Evolutionary conservation across 2,113 vertebrate species (phyloP).

Genomic region (Psephotus haematonotus): DNA sequence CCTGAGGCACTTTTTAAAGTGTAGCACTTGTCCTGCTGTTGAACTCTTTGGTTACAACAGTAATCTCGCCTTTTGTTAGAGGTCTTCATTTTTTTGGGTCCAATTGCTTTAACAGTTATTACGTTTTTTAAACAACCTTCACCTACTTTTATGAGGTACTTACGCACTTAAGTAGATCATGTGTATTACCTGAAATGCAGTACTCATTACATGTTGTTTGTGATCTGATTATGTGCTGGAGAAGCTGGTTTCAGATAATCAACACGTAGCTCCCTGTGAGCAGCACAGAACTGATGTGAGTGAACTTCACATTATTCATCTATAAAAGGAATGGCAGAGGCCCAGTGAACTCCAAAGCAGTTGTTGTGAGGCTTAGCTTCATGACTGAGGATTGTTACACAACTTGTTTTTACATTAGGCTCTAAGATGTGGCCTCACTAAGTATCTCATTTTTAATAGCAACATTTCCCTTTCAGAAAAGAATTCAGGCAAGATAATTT

Average conservation of each 20-base stretch:
- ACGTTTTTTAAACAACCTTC: conserved; percentile 30
- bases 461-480: background rate
- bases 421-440: background rate
- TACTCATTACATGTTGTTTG: background rate
- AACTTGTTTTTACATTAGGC: conserved; percentile 61
- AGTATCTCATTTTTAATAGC: background rate
- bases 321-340: conserved; percentile 74
- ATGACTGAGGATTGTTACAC: background rate
- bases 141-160: conserved; percentile 32
- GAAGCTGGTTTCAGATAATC: conserved; percentile 32
- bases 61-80: background rate
- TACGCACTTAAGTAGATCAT: conserved; percentile 4
- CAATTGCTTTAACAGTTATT: background rate
- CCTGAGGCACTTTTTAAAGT: background rate
- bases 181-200: conserved; percentile 18
- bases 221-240: conserved; percentile 18
- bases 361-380: conserved; percentile 58
- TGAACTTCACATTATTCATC: conserved; percentile 51
- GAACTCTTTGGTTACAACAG: background rate
- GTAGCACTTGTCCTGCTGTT: background rate
- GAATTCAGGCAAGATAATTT: background rate
- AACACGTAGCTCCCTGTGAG: conserved; percentile 1
- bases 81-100: background rate
- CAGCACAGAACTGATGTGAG: background rate
- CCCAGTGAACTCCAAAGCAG: conserved; percentile 63